A percentile compares a stretch with the other conserved stretches of the same genome.
These are phyloP conservation scores for Drosophila asahinai DNA, from an alignment of 1,140 invertebrate genomes.

Conservation along the genomic window DNA sequence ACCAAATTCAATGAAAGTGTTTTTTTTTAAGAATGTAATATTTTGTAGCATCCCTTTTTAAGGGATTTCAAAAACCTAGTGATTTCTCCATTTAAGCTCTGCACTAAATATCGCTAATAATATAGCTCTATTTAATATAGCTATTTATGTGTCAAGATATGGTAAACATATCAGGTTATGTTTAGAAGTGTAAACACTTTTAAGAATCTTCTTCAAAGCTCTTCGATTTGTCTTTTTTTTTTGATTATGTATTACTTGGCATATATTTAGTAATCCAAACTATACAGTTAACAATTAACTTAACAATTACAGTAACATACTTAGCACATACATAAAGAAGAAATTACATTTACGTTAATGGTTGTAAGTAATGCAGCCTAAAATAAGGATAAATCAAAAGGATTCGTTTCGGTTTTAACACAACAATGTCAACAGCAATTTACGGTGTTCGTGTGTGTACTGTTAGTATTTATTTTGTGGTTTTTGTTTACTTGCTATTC, in stretches of 20 bases:
- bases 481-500: slow-evolving; percentile 20
- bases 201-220: not conserved
- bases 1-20: no score
- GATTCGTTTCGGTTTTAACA: slow-evolving; percentile 29
- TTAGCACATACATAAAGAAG: slow-evolving; percentile 68
- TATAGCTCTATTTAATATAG: not conserved
- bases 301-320: slow-evolving; percentile 60
- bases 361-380: slow-evolving; percentile 50
- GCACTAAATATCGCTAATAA: not conserved
- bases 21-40: no score
- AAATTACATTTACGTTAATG: slow-evolving; percentile 55
- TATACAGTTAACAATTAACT: slow-evolving; percentile 56
- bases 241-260: not conserved
- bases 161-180: not conserved
- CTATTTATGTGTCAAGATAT: not conserved
- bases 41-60: no score
- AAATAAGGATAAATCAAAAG: slow-evolving; percentile 57
- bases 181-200: not conserved
- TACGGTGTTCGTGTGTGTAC: slow-evolving; percentile 42
- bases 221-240: not conserved
- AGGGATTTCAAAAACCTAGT: no score
- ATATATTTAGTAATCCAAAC: slow-evolving; percentile 12
- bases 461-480: slow-evolving; percentile 11
- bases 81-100: not conserved
- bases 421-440: slow-evolving; percentile 64